Evolutionary conservation across 2,888 invertebrate species (phyloP), one percentile per base, ranked within the genome.

Genomic region (Ethmia dodecea): DNA sequence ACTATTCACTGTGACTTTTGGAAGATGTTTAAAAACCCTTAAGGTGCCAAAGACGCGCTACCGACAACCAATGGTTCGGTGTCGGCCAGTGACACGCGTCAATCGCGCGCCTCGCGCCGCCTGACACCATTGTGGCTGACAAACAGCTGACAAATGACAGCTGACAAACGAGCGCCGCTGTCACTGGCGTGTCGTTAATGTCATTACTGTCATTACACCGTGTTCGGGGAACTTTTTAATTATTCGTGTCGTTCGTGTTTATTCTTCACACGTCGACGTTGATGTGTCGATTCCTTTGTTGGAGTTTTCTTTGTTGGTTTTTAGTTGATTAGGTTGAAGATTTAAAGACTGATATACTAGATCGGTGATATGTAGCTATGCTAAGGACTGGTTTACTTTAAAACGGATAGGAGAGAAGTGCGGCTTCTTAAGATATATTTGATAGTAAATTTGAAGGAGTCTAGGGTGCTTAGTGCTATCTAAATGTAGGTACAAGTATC

Each of bases 121-220:
- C 72, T 72, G 80, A 74, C 76, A 78, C 77, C 77, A 73, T 74
- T 73, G 69, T 60, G 57, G 55, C 58, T 64, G 74, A 77, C 77
- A 69, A 59, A 60, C 62, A 53, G 57, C 60, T 64, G 72, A 74
- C 71, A 71, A 64, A 67, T 66, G 72, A 68, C 70, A 55, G 56
- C 55, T 68, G 76, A 76, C 75, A 76, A 76, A 73, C 69, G 72
- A 57, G 58, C 54, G 41, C 50, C 47, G 52, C 41, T 52, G 65
- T 61, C 63, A 54, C 45, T 44, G 55, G 49, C 56, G 60, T 55
- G 68, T 72, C 73, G 63, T 61, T 64, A 61, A 59, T 62, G 65
- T 73, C 74, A 71, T 67, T 60, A 65, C 57, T 63, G 63, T 68
- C 69, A 69, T 66, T 68, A 62, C 58, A 60, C 52, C 51, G 53